phyloP scores from a whole-genome alignment of 2,113 vertebrate genomes.

The Phodopus roborovskii region DNA sequence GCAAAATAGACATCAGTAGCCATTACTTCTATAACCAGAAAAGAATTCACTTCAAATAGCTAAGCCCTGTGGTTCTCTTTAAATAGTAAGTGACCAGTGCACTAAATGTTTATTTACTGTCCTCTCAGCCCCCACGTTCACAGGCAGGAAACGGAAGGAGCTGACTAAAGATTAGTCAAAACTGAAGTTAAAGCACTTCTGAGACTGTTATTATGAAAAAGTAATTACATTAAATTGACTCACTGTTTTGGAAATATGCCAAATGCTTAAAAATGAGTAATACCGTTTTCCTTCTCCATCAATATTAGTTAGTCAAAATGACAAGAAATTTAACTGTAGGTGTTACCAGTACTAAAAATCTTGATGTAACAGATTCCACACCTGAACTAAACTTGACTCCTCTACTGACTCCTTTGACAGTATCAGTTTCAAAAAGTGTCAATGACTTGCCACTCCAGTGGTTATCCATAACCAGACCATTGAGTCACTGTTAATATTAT shows the following conservation, averaged over 20 bases:
- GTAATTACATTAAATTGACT: conserved; percentile 77
- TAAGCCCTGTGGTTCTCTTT: conserved; percentile 30
- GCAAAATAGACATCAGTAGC: background rate
- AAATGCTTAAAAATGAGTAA: conserved; percentile 70
- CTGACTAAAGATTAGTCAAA: conserved; percentile 56
- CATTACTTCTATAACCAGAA: background rate
- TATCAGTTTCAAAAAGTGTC: background rate
- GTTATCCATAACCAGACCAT: background rate
- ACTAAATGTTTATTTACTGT: conserved; percentile 50
- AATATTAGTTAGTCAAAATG: conserved; percentile 49
- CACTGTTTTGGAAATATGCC: conserved; percentile 66
- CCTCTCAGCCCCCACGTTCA: background rate
- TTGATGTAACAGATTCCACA: background rate
- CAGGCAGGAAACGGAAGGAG: conserved; percentile 37
- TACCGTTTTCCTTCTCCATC: conserved; percentile 44
- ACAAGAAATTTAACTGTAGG: conserved; percentile 25
- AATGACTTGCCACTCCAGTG: conserved; percentile 23
- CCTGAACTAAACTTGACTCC: background rate
- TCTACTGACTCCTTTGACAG: background rate
- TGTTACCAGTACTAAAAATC: background rate
- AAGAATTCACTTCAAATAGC: conserved; percentile 46
- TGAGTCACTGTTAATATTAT: background rate
- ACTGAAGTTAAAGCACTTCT: conserved; percentile 69
- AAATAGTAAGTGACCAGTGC: background rate
- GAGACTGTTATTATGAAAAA: conserved; percentile 76